Base-by-base conservation (phyloP, 2,797 vertebrate genomes). In the Columba guinea region DNA sequence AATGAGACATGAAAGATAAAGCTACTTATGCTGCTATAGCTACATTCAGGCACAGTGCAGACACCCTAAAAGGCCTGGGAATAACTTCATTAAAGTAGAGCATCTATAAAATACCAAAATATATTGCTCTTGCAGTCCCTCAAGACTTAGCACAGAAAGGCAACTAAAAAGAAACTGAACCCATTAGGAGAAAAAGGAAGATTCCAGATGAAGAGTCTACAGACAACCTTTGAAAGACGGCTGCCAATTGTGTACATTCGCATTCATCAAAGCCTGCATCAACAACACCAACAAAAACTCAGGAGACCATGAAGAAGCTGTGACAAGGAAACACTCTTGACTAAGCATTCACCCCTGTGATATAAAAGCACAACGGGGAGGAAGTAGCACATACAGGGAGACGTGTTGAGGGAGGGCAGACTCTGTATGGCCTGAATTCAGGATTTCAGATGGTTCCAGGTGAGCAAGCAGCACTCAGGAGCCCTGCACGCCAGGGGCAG, bases 401-500 rank as follows among this genome's bases (percentile, higher is more conserved):
- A 51, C 41, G 49, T 14, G 2, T 0, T 59, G 77, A 62, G 32
- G 46, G 15, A 88, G 28, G 21, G 7, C 9, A 11, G 51, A 10
- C 49, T 49, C 52, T 4, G 28, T 26, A 80, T 34, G 16, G 17
- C 17, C 37, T 41, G 48, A 48, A 32, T n/a, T 73, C 15, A 48
- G 56, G 21, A 92, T 69, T 90, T 75, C 35, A 68, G 64, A 16
- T 48, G 46, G 18, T 20, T 51, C 53, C 59, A 76, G 27, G 30
- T 10, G 24, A 89, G 51, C 4, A 70, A 34, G 13, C 39, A 34
- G 34, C 0, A 0, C 9, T 55, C 35, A 68, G 37, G 78, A 39
- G 1, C 4, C 20, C 13, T 35, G 27, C 69, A 48, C 5, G 5
- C 14, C 41, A 27, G 0, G 0, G 65, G 34, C 58, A 85, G 68